phyloP scores from a whole-genome alignment of 2,797 vertebrate species.

The Eulemur albifrons region DNA sequence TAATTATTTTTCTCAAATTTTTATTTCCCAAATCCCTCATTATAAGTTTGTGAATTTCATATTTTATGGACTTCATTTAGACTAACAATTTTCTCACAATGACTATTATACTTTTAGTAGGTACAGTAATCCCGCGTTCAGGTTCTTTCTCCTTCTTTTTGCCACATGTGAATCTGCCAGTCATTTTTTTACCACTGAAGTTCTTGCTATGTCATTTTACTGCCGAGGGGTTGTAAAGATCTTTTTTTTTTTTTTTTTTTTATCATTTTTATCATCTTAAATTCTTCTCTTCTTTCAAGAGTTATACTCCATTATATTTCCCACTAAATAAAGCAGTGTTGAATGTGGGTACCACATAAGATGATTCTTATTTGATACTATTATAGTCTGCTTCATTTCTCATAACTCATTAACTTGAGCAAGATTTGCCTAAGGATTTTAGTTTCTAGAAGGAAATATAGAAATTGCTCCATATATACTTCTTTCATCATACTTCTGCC shows the following conservation, averaged over 20 bases:
- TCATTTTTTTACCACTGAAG: neutral
- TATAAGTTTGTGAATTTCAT: conserved; percentile 45
- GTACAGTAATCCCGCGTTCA: neutral
- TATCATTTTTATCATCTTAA: neutral
- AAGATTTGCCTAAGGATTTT: conserved; percentile 33
- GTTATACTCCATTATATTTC: neutral
- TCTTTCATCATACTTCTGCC: conserved; percentile 22
- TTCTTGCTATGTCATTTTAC: neutral
- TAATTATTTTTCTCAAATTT: neutral
- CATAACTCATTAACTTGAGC: conserved; percentile 15
- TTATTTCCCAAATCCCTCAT: conserved; percentile 27
- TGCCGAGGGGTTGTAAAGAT: neutral
- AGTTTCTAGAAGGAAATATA: conserved; percentile 28
- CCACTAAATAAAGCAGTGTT: neutral
- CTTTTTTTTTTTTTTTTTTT: neutral
- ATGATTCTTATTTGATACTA: conserved; percentile 28
- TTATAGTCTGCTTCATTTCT: conserved; percentile 37
- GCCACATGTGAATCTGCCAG: neutral
- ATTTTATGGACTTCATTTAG: conserved; percentile 54
- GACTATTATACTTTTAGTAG: neutral
- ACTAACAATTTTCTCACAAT: conserved; percentile 22
- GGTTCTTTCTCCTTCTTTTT: neutral
- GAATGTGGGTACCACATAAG: neutral
- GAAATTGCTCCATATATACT: neutral
- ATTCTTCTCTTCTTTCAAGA: conserved; percentile 8